A percentile compares a stretch with the other conserved stretches of the same genome.
Conservation (phyloP, 2,113 vertebrate genomes). For the Nothobranchius furzeri region DNA sequence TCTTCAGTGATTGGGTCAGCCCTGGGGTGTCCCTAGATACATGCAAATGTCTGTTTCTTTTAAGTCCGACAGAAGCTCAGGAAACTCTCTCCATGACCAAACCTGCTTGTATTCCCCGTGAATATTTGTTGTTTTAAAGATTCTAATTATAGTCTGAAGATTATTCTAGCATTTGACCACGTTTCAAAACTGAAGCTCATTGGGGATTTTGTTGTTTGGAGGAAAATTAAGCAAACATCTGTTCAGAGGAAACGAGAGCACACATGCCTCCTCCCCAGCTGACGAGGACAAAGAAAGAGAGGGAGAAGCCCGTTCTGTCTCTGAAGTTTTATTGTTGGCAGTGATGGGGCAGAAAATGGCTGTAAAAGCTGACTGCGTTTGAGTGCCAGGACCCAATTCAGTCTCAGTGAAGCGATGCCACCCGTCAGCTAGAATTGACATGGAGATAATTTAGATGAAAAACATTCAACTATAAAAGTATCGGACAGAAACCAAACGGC, state of each 20-base stretch:
- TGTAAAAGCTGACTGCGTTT: conserved; percentile 20
- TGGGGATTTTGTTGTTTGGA: conserved; percentile 8
- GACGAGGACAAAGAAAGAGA: neutral
- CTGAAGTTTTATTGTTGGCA: conserved; percentile 15
- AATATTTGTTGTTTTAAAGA: neutral
- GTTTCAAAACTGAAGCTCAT: conserved; percentile 5
- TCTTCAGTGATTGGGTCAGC: neutral
- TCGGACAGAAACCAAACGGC: neutral
- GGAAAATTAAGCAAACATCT: conserved; percentile 7
- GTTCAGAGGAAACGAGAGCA: neutral
- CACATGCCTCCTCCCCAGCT: neutral
- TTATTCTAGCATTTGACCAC: neutral
- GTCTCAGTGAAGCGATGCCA: conserved; percentile 14
- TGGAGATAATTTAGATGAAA: conserved; percentile 6
- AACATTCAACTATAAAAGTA: conserved; percentile 3
- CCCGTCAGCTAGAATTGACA: neutral
- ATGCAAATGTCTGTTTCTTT: neutral
- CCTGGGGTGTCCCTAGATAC: neutral
- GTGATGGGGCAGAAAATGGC: conserved; percentile 30
- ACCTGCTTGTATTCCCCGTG: neutral
- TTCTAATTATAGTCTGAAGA: neutral
- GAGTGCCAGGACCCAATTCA: conserved; percentile 18
- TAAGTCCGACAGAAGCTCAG: neutral
- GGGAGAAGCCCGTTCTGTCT: conserved; percentile 5
- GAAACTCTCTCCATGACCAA: neutral